Evolutionary conservation across 2,797 vertebrate genomes (phyloP), one percentile per base, ranked within the genome.

Genomic region (Xenopus petersii): DNA sequence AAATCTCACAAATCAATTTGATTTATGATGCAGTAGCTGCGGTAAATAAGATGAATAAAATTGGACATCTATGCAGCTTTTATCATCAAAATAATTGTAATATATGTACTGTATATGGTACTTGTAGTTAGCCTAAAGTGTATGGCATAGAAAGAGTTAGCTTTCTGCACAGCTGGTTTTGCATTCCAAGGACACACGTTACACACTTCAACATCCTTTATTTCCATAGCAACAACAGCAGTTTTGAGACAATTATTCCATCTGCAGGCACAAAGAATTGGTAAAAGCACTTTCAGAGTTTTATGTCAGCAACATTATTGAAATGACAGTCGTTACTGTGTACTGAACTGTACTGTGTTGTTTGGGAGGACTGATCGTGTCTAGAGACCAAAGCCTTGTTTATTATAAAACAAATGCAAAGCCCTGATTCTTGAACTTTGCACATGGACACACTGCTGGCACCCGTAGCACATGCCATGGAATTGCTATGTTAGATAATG

Each of bases 161-260:
- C 10, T 33, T 15, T 30, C 56, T 24, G 67, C 58, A 54, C 56
- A 72, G 47, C 64, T 77, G 64, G 54, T 77, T 51, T 64, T 77
- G 64, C 70, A 72, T 73, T 72, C 58, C 70, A 67, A 68, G 70
- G 70, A 73, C 64, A 64, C 62, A 58, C 49, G 49, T 70, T 68
- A 49, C 55, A 77, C 47, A 72, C 58, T 64, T 73, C 70, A 58
- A 63, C 70, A 64, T 77, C 48, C 48, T 71, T 64, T 68, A 51
- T 64, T 73, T 77, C 64, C 75, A 73, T 77, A 55, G 75, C 75
- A 77, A 73, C 75, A 77, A 59, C 46, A 73, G 26, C 26, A 30
- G 26, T 30, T 30, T 2, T 73, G 64, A 77, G 51, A 62, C 69
- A 64, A 48, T 68, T 64, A 72, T 77, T 73, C 75, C 30, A 77